Base-by-base conservation (phyloP, 2,888 invertebrate species). In the Gortyna flavago region DNA sequence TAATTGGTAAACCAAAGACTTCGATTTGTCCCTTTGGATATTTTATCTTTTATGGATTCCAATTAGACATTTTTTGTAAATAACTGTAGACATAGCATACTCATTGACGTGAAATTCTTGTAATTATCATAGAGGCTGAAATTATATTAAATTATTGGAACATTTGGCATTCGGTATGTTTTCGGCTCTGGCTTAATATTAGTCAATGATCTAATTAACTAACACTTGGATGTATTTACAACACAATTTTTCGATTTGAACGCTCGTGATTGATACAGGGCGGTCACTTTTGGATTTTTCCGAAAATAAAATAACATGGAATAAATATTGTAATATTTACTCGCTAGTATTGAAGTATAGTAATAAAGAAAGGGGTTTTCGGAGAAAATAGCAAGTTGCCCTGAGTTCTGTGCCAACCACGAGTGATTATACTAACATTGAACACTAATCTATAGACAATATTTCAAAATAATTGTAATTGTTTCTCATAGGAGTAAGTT, bases 1-100 rank as follows among this genome's bases (percentile, higher is more conserved):
- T 95, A 95, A 93, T 93, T 94, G 91, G 92, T 91, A 91, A 93
- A 95, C 96, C 96, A 96, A 96, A 96, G 96, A 96, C 91, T 92
- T 90, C 86, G 87, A 92, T 91, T 93, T 90, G 90, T 94, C 93
- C 93, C 93, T 94, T 95, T 95, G 93, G 93, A 93, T 94, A 91
- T 89, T 90, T 91, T 90, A 89, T 91, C 86, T 91, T 92, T 91
- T 89, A 87, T 89, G 90, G 84, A 86, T 86, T 89, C 89, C 88
- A 90, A 80, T 87, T 86, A 81, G 88, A 91, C 88, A 87, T 87
- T 89, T 95, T 87, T 89, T 95, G 92, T 93, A 93, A 89, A 93
- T 94, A 91, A 88, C 86, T 87, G 89, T 89, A 89, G 79, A 87
- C 54, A 81, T 87, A 86, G 75, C 91, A 90, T 92, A 92, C 90